Evolutionary conservation across 2,888 invertebrate genomes (phyloP).

Genomic region (Drosophila nigricruria): DNA sequence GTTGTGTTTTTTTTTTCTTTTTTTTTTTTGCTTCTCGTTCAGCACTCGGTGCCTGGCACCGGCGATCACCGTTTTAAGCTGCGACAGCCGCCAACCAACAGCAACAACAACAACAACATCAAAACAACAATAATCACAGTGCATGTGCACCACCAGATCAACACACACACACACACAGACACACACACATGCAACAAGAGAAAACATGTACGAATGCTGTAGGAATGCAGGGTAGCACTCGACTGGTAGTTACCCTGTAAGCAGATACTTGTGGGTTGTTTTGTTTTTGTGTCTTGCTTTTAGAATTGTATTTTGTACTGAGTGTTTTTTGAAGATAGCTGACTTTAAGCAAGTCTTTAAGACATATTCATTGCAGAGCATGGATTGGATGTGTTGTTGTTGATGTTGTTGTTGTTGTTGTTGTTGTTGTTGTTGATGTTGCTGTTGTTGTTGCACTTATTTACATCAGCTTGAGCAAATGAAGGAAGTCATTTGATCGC

Average conservation of each 20-base stretch:
- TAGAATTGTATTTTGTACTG: too few relatives aligned
- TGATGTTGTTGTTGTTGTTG: too few relatives aligned
- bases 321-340: too few relatives aligned
- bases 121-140: constrained; percentile 51
- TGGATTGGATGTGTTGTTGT: too few relatives aligned
- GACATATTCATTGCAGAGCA: too few relatives aligned
- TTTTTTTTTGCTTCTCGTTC: constrained; percentile 28
- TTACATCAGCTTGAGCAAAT: too few relatives aligned
- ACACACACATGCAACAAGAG: constrained; percentile 2
- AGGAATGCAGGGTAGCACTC: constrained; percentile 3
- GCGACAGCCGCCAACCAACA: constrained; percentile 52
- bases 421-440: neutral
- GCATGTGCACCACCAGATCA: constrained; percentile 41
- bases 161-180: constrained; percentile 10
- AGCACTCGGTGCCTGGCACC: constrained; percentile 79
- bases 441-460: too few relatives aligned
- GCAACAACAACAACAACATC: constrained; percentile 42
- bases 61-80: constrained; percentile 82
- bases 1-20: constrained; percentile 36
- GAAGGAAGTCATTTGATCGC: neutral
- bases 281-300: too few relatives aligned
- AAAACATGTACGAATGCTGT: constrained; percentile 8
- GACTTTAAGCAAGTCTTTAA: too few relatives aligned
- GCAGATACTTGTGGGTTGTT: neutral
- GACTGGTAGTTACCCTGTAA: constrained; percentile 14